phyloP scores from a whole-genome alignment of 64 coral and sea anemone species.

The Stichodactyla mertensii region DNA sequence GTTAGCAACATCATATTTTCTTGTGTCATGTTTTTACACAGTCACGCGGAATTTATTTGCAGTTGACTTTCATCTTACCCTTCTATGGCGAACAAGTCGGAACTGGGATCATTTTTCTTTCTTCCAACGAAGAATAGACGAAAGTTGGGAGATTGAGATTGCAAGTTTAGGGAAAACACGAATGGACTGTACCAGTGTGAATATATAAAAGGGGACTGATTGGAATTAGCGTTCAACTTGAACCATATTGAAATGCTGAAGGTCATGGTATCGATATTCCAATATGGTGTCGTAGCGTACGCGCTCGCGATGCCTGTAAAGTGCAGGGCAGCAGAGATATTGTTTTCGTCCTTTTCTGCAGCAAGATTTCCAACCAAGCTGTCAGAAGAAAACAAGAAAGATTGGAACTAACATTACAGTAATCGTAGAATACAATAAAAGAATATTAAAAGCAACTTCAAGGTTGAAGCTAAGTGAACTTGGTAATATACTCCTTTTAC shows the following conservation, averaged over 20 bases:
- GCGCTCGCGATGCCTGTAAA: not conserved
- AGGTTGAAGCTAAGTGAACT: no score
- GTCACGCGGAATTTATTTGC: no score
- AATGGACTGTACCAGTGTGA: not conserved
- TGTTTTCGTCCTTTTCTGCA: not conserved
- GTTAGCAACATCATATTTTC: no score
- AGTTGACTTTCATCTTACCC: not conserved
- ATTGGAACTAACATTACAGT: not conserved
- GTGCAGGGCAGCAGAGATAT: not conserved
- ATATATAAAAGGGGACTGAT: not conserved
- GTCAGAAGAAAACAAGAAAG: not conserved
- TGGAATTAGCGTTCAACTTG: not conserved
- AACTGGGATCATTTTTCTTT: not conserved
- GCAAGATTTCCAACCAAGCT: not conserved
- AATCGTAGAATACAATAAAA: no score
- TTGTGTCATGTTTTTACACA: no score
- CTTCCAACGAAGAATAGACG: not conserved
- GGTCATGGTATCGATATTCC: not conserved
- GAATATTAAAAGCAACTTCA: not conserved
- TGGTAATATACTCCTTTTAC: no score
- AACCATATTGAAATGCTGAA: constrained; percentile 8
- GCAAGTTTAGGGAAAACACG: not conserved
- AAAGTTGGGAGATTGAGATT: not conserved
- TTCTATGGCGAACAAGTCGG: not conserved
- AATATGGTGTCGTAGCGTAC: not conserved